Evolutionary conservation across 2,797 vertebrate genomes (phyloP), one percentile per base, ranked within the genome.

Genomic region (Australoheros facetus): DNA sequence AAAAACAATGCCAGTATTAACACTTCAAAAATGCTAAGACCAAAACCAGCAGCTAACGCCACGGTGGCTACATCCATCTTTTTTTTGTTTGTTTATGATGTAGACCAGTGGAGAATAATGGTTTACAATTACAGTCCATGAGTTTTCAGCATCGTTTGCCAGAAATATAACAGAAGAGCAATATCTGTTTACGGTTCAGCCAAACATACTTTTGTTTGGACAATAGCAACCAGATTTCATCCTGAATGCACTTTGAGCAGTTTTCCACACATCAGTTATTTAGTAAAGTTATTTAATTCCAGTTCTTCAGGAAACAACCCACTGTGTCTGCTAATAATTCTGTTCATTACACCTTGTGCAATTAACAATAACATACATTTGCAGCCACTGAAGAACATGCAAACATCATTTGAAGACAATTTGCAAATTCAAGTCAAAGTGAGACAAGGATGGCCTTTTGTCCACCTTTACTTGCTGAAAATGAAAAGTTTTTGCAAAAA

Each of bases 131-230:
- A 32, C 17, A 69, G 1, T 51, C 42, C 0, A 30, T 4, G 0
- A 0, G 26, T 53, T 51, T 51, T 53, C 64, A 51, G 17, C 1
- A 69, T 53, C 19, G 30, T 69, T 51, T 69, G 9, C 26, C 26
- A 30, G 17, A 53, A 69, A 69, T 53, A 32, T 19, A 53, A 69
- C 64, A 51, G 26, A 66, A 48, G 16, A 69, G 45, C 2, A 0
- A 3, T 32, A 21, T 80, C 19, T 76, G 51, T 73, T 78, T 71
- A 62, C 62, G 32, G 19, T 13, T n/a, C 42, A 42, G 45, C 55
- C 55, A 60, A 57, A 57, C 72, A 64, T 16, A 23, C 56, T 26
- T 32, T 45, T 69, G 17, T 32, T 69, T 69, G 2, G 45, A 69
- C 45, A 32, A 51, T n/a, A 69, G 30, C 26, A 53, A 30, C 30